A percentile compares a stretch with the other conserved stretches of the same genome.
These are phyloP conservation scores for Papilio xuthus DNA, from an alignment of 1,140 invertebrate species.

Conservation along the genomic window DNA sequence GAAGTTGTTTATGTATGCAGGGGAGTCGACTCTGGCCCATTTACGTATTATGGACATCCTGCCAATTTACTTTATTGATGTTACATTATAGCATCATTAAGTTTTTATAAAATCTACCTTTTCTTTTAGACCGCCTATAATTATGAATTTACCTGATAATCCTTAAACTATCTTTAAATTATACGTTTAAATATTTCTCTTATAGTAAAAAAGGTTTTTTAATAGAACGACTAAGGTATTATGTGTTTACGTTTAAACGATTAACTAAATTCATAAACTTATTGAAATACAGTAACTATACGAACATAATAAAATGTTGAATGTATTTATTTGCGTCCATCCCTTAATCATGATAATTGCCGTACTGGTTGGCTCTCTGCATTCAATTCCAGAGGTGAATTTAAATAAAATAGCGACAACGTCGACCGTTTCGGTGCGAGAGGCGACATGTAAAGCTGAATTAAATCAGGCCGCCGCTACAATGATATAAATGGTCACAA, in stretches of 20 bases:
- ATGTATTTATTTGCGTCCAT: slow-evolving; percentile 46
- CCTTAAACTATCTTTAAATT: slow-evolving; percentile 78
- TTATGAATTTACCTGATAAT: slow-evolving; percentile 69
- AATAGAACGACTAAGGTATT: neutral
- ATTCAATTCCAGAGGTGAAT: slow-evolving; percentile 43
- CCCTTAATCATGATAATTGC: slow-evolving; percentile 47
- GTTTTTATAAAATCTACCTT: slow-evolving; percentile 70
- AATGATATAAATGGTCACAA: slow-evolving; percentile 70
- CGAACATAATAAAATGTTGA: slow-evolving; percentile 43
- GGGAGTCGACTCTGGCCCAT: slow-evolving; percentile 56
- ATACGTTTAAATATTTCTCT: slow-evolving; percentile 61
- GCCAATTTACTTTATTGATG: slow-evolving; percentile 78
- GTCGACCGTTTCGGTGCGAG: slow-evolving; percentile 45
- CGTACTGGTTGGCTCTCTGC: slow-evolving; percentile 14
- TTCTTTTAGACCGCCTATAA: slow-evolving; percentile 66
- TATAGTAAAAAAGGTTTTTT: slow-evolving; percentile 50
- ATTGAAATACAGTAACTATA: slow-evolving; percentile 41
- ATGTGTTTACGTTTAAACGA: neutral
- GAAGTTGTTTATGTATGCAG: slow-evolving; percentile 48
- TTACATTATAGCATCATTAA: slow-evolving; percentile 75
- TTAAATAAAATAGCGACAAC: slow-evolving; percentile 48
- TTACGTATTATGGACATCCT: slow-evolving; percentile 72
- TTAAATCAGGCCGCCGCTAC: slow-evolving; percentile 62
- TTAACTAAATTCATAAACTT: slow-evolving; percentile 44
- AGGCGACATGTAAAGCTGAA: slow-evolving; percentile 49